Evolutionary conservation across 2,797 vertebrate genomes (phyloP), one percentile per base, ranked within the genome.

Genomic region (Siniperca obscura): DNA sequence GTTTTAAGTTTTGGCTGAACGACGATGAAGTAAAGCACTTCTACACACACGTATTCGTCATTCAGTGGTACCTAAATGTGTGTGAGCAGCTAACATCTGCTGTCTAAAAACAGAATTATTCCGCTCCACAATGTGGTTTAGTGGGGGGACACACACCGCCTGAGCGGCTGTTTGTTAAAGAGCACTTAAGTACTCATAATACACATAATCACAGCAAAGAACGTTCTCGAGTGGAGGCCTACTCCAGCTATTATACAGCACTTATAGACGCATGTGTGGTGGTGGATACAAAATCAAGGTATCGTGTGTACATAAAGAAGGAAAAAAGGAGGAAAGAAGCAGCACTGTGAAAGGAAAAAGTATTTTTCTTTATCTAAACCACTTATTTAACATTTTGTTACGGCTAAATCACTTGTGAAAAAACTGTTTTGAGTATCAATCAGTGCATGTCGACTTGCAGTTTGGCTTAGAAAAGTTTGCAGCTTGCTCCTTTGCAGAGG

Each of bases 101-200:
- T 65, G 70, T 74, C 71, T 80, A 21, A 74, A 78, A 55, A 21
- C 34, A 40, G 73, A 85, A 80, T 78, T 50, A 77, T 61, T 55
- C 68, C 1, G 6, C 36, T 68, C 34, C 0, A 1, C 34, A 0
- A 52, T 19, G 2, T 0, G 12, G 44, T 81, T 82, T 40, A 61
- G 70, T 22, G 69, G 57, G 3, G 36, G 27, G 27, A 27, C 27
- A 61, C 65, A 30, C 16, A 2, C 13, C 11, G 30, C 38, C 44
- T 7, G 17, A 68, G 82, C 84, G 61, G 70, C 61, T 50, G 38
- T 81, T 82, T 53, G 48, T 74, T 67, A 70, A 73, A 73, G 76
- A 78, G 70, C 77, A 72, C 65, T 89, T 80, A 86, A 83, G 67
- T 68, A 70, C 71, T 84, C 60, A 75, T 61, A 74, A 61, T 68